These are phyloP conservation scores for Rhombomys opimus DNA, from an alignment of 2,113 vertebrate species.

Conservation along the genomic window DNA sequence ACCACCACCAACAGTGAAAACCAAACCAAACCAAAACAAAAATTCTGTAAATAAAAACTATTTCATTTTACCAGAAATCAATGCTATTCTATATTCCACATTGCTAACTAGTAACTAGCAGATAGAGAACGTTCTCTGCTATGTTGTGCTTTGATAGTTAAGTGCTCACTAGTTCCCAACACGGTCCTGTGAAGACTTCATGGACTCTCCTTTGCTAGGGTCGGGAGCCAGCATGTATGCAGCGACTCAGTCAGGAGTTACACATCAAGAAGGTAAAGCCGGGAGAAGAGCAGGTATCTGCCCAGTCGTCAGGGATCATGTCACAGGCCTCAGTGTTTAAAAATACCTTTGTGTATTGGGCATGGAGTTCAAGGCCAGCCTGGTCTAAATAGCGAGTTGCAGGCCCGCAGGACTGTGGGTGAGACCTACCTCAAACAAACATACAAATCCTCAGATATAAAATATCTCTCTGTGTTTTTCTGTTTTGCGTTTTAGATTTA, in stretches of 20 bases:
- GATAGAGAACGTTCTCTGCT: background rate
- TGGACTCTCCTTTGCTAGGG: background rate
- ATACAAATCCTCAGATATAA: background rate
- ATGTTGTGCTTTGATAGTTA: background rate
- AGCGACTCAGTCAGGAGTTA: background rate
- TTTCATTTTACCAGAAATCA: constrained; percentile 43
- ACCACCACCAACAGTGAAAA: background rate
- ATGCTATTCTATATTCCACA: background rate
- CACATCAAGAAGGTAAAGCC: background rate
- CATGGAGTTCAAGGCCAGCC: background rate
- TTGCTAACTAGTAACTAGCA: background rate
- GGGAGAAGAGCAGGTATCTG: background rate
- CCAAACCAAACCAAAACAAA: background rate
- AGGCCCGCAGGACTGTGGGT: background rate
- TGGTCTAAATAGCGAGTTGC: background rate
- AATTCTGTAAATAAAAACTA: constrained; percentile 46
- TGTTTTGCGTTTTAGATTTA: constrained; percentile 62
- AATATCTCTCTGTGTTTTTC: background rate
- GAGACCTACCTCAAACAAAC: background rate
- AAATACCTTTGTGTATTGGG: background rate
- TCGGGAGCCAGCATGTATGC: background rate
- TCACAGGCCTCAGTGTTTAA: background rate
- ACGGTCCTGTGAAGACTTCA: background rate
- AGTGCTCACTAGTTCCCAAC: background rate
- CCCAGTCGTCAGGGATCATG: background rate